Conservation (phyloP, 1,140 invertebrate species). For the Luehdorfia chinensis region DNA sequence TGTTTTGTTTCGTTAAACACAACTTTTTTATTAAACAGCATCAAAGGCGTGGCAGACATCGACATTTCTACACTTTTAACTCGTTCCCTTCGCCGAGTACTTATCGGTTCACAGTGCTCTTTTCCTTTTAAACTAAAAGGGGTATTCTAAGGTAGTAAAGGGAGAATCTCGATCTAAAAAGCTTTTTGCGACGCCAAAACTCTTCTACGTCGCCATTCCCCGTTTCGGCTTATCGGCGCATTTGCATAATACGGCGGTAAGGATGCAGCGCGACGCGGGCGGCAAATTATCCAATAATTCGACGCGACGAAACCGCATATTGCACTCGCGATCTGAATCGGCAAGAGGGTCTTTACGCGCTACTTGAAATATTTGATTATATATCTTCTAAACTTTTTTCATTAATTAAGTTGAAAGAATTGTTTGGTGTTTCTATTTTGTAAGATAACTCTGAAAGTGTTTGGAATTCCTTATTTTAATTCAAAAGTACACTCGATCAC, state of each 20-base stretch:
- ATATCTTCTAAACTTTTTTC: too few species aligned
- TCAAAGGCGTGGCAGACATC: too few species aligned
- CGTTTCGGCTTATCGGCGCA: conserved; percentile 8
- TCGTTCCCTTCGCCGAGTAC: background rate
- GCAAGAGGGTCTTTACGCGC: background rate
- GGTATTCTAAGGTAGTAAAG: conserved; percentile 8
- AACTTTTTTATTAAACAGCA: too few species aligned
- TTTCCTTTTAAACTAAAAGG: conserved; percentile 3
- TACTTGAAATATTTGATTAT: too few species aligned
- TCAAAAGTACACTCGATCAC: too few species aligned
- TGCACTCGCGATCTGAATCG: background rate
- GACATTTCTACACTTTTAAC: background rate
- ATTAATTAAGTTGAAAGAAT: too few species aligned
- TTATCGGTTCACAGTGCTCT: background rate
- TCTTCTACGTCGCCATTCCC: conserved; percentile 5
- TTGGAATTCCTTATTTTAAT: too few species aligned
- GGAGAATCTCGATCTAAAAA: conserved; percentile 8
- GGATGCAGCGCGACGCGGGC: conserved; percentile 11
- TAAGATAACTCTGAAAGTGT: too few species aligned
- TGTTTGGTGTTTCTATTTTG: too few species aligned
- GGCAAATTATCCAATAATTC: conserved; percentile 22
- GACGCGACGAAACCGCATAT: conserved; percentile 9
- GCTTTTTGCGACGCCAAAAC: conserved; percentile 7
- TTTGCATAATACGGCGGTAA: conserved; percentile 23
- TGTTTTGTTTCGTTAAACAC: too few species aligned